A percentile compares a stretch with the other conserved stretches of the same genome.
Evolutionary conservation across 2,888 invertebrate genomes (phyloP).

Genomic region (Chaetoderma sp.): DNA sequence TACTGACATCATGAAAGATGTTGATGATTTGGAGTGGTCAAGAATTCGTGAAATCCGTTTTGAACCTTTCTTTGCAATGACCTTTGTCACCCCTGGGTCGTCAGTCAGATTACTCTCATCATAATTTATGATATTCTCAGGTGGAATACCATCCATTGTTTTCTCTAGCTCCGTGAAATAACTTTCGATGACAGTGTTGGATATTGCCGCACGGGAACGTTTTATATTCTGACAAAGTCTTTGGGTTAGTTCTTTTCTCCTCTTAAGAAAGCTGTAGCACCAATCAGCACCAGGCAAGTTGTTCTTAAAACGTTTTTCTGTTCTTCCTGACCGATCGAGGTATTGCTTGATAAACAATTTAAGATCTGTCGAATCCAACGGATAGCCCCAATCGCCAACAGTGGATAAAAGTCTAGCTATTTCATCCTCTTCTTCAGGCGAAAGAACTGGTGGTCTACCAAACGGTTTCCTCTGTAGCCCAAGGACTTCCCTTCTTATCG

Average conservation of each 20-base stretch:
- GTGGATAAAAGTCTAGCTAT: not conserved
- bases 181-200: not conserved
- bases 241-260: slow-evolving; percentile 13
- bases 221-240: slow-evolving; percentile 17
- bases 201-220: not conserved
- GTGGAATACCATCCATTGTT: slow-evolving; percentile 17
- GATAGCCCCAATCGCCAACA: not conserved
- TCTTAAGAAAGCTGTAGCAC: slow-evolving; percentile 6
- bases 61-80: slow-evolving; percentile 4
- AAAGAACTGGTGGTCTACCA: too few species aligned
- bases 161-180: not conserved
- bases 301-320: slow-evolving; percentile 36
- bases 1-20: slow-evolving; percentile 65
- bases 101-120: slow-evolving; percentile 63
- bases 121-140: slow-evolving; percentile 53
- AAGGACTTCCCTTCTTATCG: not conserved
- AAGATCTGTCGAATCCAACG: slow-evolving; percentile 19
- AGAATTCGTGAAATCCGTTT: slow-evolving; percentile 59
- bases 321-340: slow-evolving; percentile 38
- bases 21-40: slow-evolving; percentile 59
- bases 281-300: slow-evolving; percentile 37
- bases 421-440: too few species aligned
- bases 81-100: slow-evolving; percentile 53
- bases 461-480: too few species aligned
- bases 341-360: slow-evolving; percentile 43